phyloP scores from a whole-genome alignment of 2,113 vertebrate species.

The Podarcis muralis region DNA sequence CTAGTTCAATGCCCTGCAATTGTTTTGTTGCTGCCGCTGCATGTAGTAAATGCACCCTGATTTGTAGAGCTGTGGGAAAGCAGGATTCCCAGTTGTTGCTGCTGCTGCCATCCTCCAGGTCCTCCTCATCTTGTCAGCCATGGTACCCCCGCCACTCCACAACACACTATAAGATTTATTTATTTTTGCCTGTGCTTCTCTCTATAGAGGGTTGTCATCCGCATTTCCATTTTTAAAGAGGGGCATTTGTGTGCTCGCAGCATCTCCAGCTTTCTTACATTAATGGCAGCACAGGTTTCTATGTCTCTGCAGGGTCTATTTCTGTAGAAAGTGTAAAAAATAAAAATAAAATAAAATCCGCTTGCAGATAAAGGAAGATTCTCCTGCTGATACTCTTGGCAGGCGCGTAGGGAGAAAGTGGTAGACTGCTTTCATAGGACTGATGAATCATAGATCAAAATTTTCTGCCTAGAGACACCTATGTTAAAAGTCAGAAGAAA shows the following conservation, averaged over 20 bases:
- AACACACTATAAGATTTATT: background rate
- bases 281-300: background rate
- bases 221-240: background rate
- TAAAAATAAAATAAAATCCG: background rate
- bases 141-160: too few species aligned
- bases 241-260: background rate
- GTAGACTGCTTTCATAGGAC: slow-evolving; percentile 5
- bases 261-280: background rate
- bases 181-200: background rate
- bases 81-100: too few species aligned
- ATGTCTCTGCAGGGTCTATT: background rate
- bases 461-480: background rate
- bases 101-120: too few species aligned
- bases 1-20: too few species aligned
- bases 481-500: slow-evolving; percentile 8
- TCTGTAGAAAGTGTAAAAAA: background rate
- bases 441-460: slow-evolving; percentile 29
- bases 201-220: too few species aligned
- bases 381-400: background rate
- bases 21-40: too few species aligned
- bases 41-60: too few species aligned
- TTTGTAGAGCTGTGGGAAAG: too few species aligned
- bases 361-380: background rate
- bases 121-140: too few species aligned
- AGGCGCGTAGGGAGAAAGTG: background rate